Base-by-base conservation (phyloP, 2,888 invertebrate genomes). In the Rhagium mordax region DNA sequence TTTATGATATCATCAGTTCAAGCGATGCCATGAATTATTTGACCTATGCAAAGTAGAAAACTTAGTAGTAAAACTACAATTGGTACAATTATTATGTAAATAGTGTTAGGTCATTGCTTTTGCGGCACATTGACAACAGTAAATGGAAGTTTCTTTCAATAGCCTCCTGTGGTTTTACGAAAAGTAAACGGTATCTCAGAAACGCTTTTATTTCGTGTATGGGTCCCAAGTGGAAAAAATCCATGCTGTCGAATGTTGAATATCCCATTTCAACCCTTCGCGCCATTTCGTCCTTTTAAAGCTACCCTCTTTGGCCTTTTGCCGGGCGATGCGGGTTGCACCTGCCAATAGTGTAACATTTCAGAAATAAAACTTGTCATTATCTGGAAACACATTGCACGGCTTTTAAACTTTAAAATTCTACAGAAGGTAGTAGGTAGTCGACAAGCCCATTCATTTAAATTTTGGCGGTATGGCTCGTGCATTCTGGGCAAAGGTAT, bases 261-360 rank as follows among this genome's bases (percentile, higher is more conserved):
- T 53, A 53, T 53, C n/a, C 51, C 16, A 48, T 51, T 65, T 51
- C 57, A 67, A 57, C 67, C 57, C 57, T 67, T 47, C 57, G 47
- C 67, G 57, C 67, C 8, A 18, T 24, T 49, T 55, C 33, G 61
- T 60, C 27, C 72, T 51, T 72, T 72, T 69, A 69, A 69, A 72
- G 33, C 65, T 29, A 69, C 72, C 72, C 69, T 69, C 66, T 60
- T 24, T 24, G 49, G 57, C 65, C 47, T 60, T 57, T 51, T 57
- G 59, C 20, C 70, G 48, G 62, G 59, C 62, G 59, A 72, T 69
- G 60, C 72, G 72, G 72, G 72, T 53, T 33, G 57, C 72, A 72
- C 72, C 72, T 72, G 72, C 69, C 69, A 2, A 7, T 29, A 69
- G 55, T 68, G 72, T 64, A 67, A 20, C 57, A 57, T 55, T 67